Evolutionary conservation across 2,113 vertebrate genomes (phyloP).

Genomic region (Zeus faber): DNA sequence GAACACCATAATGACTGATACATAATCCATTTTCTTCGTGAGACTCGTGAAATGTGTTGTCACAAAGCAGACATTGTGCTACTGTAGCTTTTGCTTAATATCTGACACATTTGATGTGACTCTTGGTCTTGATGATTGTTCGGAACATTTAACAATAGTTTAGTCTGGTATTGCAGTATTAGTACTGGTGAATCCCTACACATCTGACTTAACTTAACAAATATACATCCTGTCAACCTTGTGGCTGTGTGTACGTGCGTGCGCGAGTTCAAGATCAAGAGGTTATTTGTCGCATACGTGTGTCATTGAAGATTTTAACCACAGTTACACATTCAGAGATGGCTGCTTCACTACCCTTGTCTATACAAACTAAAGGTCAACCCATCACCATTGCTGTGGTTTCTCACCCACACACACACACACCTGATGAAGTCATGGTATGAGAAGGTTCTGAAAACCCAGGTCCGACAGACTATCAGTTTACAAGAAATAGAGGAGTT

Average conservation of each 20-base stretch:
- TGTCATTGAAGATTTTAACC: too few species aligned
- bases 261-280: neutral
- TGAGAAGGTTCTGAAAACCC: constrained; percentile 58
- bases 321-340: constrained; percentile 12
- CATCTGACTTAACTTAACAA: too few species aligned
- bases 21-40: too few species aligned
- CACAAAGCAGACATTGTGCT: too few species aligned
- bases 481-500: constrained; percentile 64
- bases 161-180: too few species aligned
- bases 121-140: too few species aligned
- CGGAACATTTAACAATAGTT: too few species aligned
- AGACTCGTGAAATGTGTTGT: too few species aligned
- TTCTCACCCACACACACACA: constrained; percentile 7
- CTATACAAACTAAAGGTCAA: constrained; percentile 49
- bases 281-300: neutral
- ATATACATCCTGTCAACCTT: neutral
- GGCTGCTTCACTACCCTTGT: constrained; percentile 13
- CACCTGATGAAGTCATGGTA: constrained; percentile 12
- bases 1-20: too few species aligned
- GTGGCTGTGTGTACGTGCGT: neutral
- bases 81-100: too few species aligned
- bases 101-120: too few species aligned
- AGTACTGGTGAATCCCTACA: too few species aligned
- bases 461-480: constrained; percentile 60
- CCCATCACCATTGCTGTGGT: constrained; percentile 39